Evolutionary conservation across 2,888 invertebrate genomes (phyloP), one percentile per base, ranked within the genome.

Genomic region (Ennomos fuscantarius): DNA sequence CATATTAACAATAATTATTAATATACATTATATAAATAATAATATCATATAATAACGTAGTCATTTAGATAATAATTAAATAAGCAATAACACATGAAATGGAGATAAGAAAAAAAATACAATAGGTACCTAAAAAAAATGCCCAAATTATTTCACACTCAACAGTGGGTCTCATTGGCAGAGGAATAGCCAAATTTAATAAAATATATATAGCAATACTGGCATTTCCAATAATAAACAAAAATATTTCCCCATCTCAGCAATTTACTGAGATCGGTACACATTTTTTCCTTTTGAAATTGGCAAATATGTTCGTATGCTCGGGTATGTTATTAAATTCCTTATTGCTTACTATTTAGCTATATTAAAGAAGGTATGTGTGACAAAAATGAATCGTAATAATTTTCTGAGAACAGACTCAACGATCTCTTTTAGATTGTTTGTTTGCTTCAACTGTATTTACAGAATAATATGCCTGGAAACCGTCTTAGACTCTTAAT

Each of bases 291-390:
- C 60, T 24, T 63, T 56, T 61, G 56, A 56, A 65, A 65, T 65
- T 58, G 58, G 37, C 58, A 56, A 66, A 63, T 55, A 66, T 48
- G 43, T 34, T 40, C 48, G 60, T 44, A 48, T 49, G 40, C 49
- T 54, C 53, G 49, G 49, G 40, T 53, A 49, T 61, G 49, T 56
- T 67, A 67, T 67, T 67, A 65, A 67, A 67, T 67, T 67, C 65
- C 53, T 52, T 57, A 57, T 64, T 61, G 46, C 42, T 48, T 52
- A 59, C 58, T 57, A 62, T 57, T 65, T 55, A 48, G 56, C 42
- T 52, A 49, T 54, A 55, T 59, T 56, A 55, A 32, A 46, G 39
- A 35, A 43, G 13, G 36, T 32, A 41, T 51, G 31, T 50, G 51
- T 52, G 13, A 50, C 47, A 40, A 15, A 55, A 36, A 56, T 50